These are phyloP conservation scores for Mixornis gularis DNA, from an alignment of 2,113 vertebrate species.

Conservation along the genomic window DNA sequence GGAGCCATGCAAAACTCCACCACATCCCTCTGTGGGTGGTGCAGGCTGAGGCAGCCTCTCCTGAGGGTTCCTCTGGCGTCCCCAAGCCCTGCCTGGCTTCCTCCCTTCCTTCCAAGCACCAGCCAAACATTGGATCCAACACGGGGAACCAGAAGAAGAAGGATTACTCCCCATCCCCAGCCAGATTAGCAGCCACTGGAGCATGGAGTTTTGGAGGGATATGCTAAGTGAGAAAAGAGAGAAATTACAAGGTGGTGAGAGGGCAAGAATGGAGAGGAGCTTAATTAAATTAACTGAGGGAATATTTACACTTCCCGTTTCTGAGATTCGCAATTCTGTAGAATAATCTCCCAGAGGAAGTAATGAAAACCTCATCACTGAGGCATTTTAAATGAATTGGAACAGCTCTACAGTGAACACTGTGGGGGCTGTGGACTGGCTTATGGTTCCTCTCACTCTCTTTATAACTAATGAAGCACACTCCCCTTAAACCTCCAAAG, in stretches of 20 bases:
- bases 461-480: not conserved
- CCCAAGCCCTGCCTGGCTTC: fast-evolving
- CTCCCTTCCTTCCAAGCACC: not conserved
- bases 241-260: constrained; percentile 4
- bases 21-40: not conserved
- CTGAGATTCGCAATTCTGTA: constrained; percentile 38
- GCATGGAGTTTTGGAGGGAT: not conserved
- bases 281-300: constrained; percentile 57
- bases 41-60: not conserved
- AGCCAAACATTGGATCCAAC: not conserved
- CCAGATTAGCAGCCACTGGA: not conserved
- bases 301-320: constrained; percentile 54
- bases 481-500: not conserved
- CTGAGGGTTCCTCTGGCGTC: fast-evolving
- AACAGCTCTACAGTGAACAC: not conserved
- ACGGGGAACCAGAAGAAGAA: not conserved
- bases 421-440: not conserved
- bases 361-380: constrained; percentile 40
- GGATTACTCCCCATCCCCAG: not conserved
- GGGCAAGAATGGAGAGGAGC: not conserved
- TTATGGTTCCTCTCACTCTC: not conserved
- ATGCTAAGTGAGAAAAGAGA: not conserved
- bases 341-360: constrained; percentile 36
- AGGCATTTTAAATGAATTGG: constrained; percentile 36
- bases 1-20: not conserved